These are phyloP conservation scores for Notodonta ziczac DNA, from an alignment of 2,888 invertebrate species.

Conservation along the genomic window DNA sequence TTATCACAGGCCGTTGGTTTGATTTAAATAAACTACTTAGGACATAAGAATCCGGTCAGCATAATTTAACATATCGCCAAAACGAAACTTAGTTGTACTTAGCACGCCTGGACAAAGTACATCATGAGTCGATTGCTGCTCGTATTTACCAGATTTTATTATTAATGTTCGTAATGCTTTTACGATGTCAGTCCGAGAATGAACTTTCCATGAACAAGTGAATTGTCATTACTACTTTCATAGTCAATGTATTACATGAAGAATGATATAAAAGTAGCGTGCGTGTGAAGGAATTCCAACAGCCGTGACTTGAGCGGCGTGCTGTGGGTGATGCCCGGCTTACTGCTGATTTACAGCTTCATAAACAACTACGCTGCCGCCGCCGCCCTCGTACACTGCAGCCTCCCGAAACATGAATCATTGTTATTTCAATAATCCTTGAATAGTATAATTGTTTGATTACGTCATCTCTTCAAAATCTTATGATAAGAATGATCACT, in stretches of 20 bases:
- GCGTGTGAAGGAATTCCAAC: constrained; percentile 49
- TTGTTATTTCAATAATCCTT: constrained; percentile 17
- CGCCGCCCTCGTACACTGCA: constrained; percentile 39
- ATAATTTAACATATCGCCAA: too few relatives aligned
- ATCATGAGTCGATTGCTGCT: background rate
- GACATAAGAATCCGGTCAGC: background rate
- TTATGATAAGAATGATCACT: constrained; percentile 17
- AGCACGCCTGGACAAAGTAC: too few relatives aligned
- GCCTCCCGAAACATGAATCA: constrained; percentile 28
- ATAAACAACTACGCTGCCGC: constrained; percentile 49
- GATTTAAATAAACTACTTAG: background rate
- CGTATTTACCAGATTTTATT: background rate
- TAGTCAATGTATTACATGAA: background rate
- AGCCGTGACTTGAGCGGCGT: constrained; percentile 26
- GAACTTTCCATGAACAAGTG: constrained; percentile 26
- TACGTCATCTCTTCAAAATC: constrained; percentile 12
- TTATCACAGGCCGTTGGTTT: background rate
- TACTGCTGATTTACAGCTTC: constrained; percentile 56
- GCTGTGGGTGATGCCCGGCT: constrained; percentile 44
- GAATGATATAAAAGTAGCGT: constrained; percentile 33
- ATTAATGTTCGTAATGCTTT: background rate
- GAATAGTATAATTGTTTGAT: constrained; percentile 12
- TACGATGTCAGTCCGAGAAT: background rate
- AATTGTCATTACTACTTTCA: constrained; percentile 18
- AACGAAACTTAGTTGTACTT: too few relatives aligned